Evolutionary conservation across 2,113 vertebrate species (phyloP).

Genomic region (Trichechus manatus): DNA sequence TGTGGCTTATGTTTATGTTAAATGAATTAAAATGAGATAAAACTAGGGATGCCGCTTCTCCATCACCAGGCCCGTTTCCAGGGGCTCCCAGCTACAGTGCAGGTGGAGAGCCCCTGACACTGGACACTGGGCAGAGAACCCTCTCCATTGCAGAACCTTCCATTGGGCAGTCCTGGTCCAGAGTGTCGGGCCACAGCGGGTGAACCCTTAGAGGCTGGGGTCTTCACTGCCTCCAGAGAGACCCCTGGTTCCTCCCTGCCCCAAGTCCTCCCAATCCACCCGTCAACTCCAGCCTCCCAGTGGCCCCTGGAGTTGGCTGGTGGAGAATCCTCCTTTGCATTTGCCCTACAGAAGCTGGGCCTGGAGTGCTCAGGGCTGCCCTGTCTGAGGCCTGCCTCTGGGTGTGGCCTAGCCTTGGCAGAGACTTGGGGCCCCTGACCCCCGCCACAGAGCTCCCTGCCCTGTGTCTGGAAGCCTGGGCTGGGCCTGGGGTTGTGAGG

Average conservation of each 20-base stretch:
- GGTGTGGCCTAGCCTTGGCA: not conserved
- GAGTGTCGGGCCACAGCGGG: not conserved
- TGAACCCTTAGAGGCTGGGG: not conserved
- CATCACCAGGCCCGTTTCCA: not conserved
- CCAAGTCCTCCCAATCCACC: not conserved
- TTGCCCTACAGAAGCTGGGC: rapidly evolving
- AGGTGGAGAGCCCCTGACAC: not conserved
- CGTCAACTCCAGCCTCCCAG: not conserved
- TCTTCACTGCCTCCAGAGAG: not conserved
- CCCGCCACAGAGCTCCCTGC: rapidly evolving
- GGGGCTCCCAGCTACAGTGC: too few species aligned
- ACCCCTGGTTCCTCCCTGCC: not conserved
- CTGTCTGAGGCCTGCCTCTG: not conserved
- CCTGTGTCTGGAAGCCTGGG: not conserved
- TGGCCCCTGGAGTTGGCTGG: not conserved
- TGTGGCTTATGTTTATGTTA: not conserved
- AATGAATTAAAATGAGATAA: not conserved
- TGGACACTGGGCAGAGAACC: not conserved
- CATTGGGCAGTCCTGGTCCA: not conserved
- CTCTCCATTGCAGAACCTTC: not conserved
- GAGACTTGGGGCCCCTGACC: not conserved
- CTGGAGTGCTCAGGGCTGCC: too few species aligned
- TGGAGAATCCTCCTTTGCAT: not conserved
- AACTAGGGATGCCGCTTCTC: not conserved
- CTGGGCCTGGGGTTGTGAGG: not conserved